These are phyloP conservation scores for Cyanistes caeruleus DNA, from an alignment of 2,113 vertebrate genomes.

Conservation along the genomic window DNA sequence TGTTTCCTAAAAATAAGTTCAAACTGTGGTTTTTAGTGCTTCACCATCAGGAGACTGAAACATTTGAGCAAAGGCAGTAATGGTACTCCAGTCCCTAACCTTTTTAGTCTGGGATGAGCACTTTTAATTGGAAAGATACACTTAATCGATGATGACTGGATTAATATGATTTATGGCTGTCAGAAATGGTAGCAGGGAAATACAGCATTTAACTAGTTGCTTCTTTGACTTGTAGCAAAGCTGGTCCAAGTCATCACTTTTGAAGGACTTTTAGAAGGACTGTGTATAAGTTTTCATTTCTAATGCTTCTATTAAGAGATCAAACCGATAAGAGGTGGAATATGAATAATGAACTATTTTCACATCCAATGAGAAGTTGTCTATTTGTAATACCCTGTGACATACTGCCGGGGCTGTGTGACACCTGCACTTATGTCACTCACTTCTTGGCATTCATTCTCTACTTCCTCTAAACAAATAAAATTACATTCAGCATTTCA, in stretches of 20 bases:
- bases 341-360: neutral
- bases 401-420: neutral
- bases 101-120: neutral
- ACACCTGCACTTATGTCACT: neutral
- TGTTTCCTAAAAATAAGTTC: neutral
- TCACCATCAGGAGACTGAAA: neutral
- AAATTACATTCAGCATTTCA: neutral
- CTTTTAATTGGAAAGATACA: neutral
- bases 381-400: neutral
- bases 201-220: neutral
- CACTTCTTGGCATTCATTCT: neutral
- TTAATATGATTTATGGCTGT: neutral
- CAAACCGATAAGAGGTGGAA: neutral
- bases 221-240: neutral
- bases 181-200: neutral
- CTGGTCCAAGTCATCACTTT: neutral
- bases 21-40: neutral
- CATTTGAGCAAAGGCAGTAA: neutral
- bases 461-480: neutral
- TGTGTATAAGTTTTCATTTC: neutral
- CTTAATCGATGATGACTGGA: neutral
- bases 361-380: neutral
- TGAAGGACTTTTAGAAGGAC: neutral
- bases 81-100: neutral
- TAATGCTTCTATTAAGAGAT: neutral